Evolutionary conservation across 1,140 invertebrate species (phyloP), one percentile per base, ranked within the genome.

Genomic region (Sitophilus oryzae): DNA sequence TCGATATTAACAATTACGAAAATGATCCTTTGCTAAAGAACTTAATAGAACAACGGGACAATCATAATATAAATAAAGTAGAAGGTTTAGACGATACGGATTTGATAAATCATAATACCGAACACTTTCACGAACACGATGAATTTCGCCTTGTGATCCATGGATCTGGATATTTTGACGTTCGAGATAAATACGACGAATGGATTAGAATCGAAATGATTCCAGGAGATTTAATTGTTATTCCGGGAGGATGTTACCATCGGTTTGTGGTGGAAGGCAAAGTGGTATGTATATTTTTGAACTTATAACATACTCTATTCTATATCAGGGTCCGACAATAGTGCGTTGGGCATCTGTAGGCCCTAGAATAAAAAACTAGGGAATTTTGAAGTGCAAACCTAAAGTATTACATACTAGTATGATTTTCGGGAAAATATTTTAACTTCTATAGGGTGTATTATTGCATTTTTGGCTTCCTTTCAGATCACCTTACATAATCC

Each of bases 171-270:
- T 98, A 96, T 72, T 56, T 55, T 36, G 58, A 60, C 20, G 38
- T 60, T 22, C 53, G 58, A 0, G 58, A 94, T 73, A 74, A 69
- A 16, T 65, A 82, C 5, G 93, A 98, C 64, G 72, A 85, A 34
- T 98, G 95, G 95, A 88, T 98, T 47, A 81, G 95, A 16, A 94
- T 98, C 45, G 75, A 85, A 49, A n/a, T 60, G 9, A 25, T 60
- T 8, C 76, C 84, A 14, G 91, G 91, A 6, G 95, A 98, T 75
- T 74, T 98, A 66, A 81, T 98, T 37, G 82, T 96, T 41, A 81
- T 98, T 48, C 95, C 95, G 0, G 86, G 91, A 56, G 96, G 95
- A 47, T 95, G 96, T 61, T 98, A 97, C 73, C 95, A 98, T 66
- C 79, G 95, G 46, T 98, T 98, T 70, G 96, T 91, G 3, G 74